Base-by-base conservation (phyloP, 2,888 invertebrate species). In the Netelia virgata region DNA sequence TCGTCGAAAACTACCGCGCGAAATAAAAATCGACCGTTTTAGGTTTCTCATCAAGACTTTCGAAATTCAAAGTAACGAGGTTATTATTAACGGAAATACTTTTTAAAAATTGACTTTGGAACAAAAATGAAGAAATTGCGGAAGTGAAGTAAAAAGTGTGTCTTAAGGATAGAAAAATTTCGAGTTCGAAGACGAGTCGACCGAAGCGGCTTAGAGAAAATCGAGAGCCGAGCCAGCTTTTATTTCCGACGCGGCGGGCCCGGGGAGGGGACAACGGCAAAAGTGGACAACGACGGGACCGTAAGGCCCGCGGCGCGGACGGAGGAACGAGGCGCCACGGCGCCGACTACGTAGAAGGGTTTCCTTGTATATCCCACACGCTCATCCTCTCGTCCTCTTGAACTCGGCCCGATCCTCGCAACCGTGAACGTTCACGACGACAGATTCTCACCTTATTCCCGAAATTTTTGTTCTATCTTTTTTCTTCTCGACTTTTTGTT, bases 331-430 rank as follows among this genome's bases (percentile, higher is more conserved):
- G 93, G 93, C 93, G 93, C 93, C 93, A 93, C 92, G 93, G 93
- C 93, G 93, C 93, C 93, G 93, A 89, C 89, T 88, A 89, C 93
- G 92, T 93, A 93, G 93, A 93, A 93, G 93, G 93, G 93, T 93
- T 93, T 93, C 88, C 93, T 93, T 93, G 93, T 93, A 93, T 89
- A 89, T 82, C 89, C 85, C 90, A 88, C 86, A 86, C 87, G 86
- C 66, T 77, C 83, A 80, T 86, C 80, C 82, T 84, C 70, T 74
- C 50, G 11, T n/a, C 55, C 57, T 73, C 78, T 55, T 61, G 66
- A 72, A 72, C 74, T 79, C 73, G 82, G 75, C 47, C 36, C 36
- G 36, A 36, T 36, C 36, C 36, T 36, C 36, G 36, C 36, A 36
- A 36, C 36, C 36, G 6, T 36, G 64, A 63, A 41, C 16, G 57